phyloP scores from a whole-genome alignment of 1,140 invertebrate species.

The Uloborus diversus region DNA sequence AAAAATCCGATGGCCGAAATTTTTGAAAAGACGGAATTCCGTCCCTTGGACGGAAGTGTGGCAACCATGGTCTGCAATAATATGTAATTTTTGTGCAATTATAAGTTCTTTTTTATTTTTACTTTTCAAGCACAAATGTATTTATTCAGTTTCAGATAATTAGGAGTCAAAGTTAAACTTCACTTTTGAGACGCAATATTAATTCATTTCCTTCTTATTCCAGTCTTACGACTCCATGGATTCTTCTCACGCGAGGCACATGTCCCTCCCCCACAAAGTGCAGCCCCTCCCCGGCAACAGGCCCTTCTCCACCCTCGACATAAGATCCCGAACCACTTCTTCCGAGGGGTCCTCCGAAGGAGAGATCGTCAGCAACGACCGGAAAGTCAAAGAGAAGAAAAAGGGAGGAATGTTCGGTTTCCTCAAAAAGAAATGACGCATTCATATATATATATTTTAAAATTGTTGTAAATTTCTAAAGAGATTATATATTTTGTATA shows the following conservation, averaged over 20 bases:
- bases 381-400: slow-evolving; percentile 47
- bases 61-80: too few relatives aligned
- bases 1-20: too few relatives aligned
- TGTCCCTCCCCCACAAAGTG: slow-evolving; percentile 45
- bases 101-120: too few relatives aligned
- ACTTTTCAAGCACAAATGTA: too few relatives aligned
- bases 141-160: too few relatives aligned
- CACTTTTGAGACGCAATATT: too few relatives aligned
- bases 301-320: slow-evolving; percentile 5
- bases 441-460: slow-evolving; percentile 6
- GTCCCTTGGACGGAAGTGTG: too few relatives aligned
- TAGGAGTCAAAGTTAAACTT: too few relatives aligned
- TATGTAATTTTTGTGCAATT: too few relatives aligned
- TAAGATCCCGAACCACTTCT: slow-evolving; percentile 32
- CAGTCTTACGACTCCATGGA: slow-evolving; percentile 24
- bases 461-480: slow-evolving; percentile 41
- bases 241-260: slow-evolving; percentile 29
- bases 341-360: slow-evolving; percentile 56
- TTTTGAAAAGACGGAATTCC: too few relatives aligned
- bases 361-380: slow-evolving; percentile 24
- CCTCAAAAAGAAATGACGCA: slow-evolving; percentile 38
- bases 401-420: slow-evolving; percentile 52
- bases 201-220: background rate
- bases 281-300: slow-evolving; percentile 1
- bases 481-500: slow-evolving; percentile 47